Base-by-base conservation (phyloP, 1,140 invertebrate genomes). In the Lordiphosa stackelbergi region DNA sequence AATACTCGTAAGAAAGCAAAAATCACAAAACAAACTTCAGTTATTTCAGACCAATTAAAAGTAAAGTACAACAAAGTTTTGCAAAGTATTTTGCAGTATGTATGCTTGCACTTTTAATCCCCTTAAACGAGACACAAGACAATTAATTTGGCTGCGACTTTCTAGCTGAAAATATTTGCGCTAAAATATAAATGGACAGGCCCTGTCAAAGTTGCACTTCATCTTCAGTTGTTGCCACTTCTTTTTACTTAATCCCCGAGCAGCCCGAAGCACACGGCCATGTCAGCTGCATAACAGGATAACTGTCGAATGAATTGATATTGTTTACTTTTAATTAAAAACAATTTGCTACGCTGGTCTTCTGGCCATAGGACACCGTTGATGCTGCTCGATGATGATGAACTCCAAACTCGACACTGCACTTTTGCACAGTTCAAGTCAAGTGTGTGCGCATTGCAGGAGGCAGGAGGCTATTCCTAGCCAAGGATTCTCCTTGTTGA, bases 321-420 rank as follows among this genome's bases (percentile, higher is more conserved):
- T 81, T 81, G 75, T 81, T 83, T 83, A 65, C 75, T 81, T 81
- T 81, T 81, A 81, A 81, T 81, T 81, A 81, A 81, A 81, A 81
- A 83, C 75, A 81, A 77, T 81, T 81, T 81, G 75, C 75, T 83
- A 77, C 75, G 75, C 77, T 81, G 77, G 77, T 77, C 72, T 78
- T 62, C 75, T 69, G 75, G 75, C 75, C 75, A 66, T 43, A 64
- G 75, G 54, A 52, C 60, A 53, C 10, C 54, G 65, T 43, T 19
- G 51, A 53, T 56, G 53, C 42, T 45, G 10, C 24, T 31, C 43
- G 57, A 41, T 52, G 51, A 54, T 54, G 46, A 37, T 46, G 38
- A 48, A 57, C n/a, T 45, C 16, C 38, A 4, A 35, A 16, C 19
- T 57, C 24, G 43, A 11, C 34, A 24, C 51, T 45, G 45, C 61